phyloP scores from a whole-genome alignment of 1,140 invertebrate genomes.

The Chrysomallon squamiferum region DNA sequence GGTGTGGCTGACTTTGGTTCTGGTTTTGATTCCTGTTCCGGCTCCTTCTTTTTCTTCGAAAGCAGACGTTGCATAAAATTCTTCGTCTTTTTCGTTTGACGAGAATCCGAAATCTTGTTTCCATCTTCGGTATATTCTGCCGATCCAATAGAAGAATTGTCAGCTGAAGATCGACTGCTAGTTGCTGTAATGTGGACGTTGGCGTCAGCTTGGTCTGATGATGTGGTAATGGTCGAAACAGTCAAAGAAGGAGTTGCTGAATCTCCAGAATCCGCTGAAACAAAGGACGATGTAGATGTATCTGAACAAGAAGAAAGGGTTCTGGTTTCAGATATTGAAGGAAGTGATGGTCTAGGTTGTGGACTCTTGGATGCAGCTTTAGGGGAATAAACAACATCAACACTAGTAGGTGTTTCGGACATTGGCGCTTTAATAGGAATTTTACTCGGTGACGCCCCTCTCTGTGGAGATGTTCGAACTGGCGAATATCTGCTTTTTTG shows the following conservation, averaged over 20 bases:
- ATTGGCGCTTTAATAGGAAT: slow-evolving; percentile 22
- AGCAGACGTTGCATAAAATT: slow-evolving; percentile 55
- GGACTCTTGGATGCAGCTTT: slow-evolving; percentile 10
- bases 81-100: slow-evolving; percentile 18
- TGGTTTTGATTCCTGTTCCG: slow-evolving; percentile 19
- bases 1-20: slow-evolving; percentile 7
- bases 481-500: neutral
- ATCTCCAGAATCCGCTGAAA: slow-evolving; percentile 25
- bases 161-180: no score
- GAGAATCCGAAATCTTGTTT: neutral
- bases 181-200: neutral
- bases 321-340: slow-evolving; percentile 42
- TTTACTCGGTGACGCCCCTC: slow-evolving; percentile 29
- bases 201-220: slow-evolving; percentile 2
- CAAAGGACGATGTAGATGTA: slow-evolving; percentile 25
- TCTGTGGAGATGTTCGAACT: slow-evolving; percentile 4
- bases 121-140: neutral
- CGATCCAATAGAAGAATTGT: neutral
- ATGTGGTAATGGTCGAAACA: slow-evolving; percentile 6
- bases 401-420: neutral
- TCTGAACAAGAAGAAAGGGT: slow-evolving; percentile 45
- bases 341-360: slow-evolving; percentile 34
- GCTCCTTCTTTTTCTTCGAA: slow-evolving; percentile 48
- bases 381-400: no score
- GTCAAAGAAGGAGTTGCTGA: slow-evolving; percentile 17